Evolutionary conservation across 2,797 vertebrate species (phyloP).

Genomic region (Loriculus beryllinus): DNA sequence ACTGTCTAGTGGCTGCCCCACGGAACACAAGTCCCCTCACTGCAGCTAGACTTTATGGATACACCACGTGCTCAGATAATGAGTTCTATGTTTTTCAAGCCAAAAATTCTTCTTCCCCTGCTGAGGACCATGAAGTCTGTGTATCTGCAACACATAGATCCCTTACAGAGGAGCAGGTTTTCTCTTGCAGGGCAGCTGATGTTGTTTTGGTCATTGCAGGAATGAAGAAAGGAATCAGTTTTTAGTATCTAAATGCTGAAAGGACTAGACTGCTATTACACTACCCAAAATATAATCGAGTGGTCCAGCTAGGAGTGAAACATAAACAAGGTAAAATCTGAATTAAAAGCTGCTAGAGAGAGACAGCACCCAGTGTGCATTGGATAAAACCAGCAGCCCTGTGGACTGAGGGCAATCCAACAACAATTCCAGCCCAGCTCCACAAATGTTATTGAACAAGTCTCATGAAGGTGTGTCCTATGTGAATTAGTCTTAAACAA

Average conservation of each 20-base stretch:
- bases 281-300: background rate
- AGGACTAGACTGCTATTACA: background rate
- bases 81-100: background rate
- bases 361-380: constrained; percentile 18
- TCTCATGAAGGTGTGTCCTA: constrained; percentile 70
- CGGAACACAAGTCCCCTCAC: background rate
- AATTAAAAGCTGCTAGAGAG: constrained; percentile 45
- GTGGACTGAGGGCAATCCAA: constrained; percentile 64
- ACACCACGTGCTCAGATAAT: constrained; percentile 25
- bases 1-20: constrained; percentile 63
- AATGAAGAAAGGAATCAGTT: constrained; percentile 9
- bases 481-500: constrained; percentile 67
- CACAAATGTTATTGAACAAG: constrained; percentile 70
- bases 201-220: constrained; percentile 1
- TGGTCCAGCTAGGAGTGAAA: constrained; percentile 9
- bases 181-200: background rate
- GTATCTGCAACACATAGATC: constrained; percentile 2
- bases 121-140: constrained; percentile 18
- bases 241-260: background rate
- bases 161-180: constrained; percentile 21
- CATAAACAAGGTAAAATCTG: constrained; percentile 38
- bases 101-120: constrained; percentile 41
- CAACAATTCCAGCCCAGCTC: constrained; percentile 60
- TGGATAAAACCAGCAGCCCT: constrained; percentile 52
- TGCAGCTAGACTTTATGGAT: constrained; percentile 26